Conservation (phyloP, 2,888 invertebrate species). For the Dione vanillae region DNA sequence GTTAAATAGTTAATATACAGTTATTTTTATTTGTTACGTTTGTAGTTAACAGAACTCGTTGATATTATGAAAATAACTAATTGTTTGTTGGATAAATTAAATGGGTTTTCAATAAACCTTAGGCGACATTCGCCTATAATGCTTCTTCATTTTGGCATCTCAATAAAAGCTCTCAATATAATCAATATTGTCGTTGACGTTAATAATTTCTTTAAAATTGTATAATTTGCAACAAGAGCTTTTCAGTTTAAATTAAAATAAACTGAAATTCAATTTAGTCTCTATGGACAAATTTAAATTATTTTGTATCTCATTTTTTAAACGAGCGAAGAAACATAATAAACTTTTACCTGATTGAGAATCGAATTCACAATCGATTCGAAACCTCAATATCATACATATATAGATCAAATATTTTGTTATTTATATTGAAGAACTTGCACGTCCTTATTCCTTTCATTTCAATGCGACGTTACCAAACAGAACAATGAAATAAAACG, state of each 20-base stretch:
- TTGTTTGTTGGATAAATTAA: not conserved
- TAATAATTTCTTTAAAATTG: conserved; percentile 2
- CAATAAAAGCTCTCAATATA: not conserved
- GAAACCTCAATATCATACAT: no score
- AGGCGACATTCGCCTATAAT: not conserved
- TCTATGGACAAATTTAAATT: not conserved
- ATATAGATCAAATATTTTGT: no score
- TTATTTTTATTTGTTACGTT: no score
- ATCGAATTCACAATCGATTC: no score
- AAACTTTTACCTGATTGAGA: no score
- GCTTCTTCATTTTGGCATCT: not conserved
- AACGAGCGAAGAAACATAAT: no score
- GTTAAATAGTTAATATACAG: no score
- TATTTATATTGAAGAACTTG: no score
- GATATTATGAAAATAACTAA: no score
- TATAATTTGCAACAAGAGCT: conserved; percentile 1
- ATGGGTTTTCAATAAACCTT: not conserved
- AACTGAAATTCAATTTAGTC: not conserved
- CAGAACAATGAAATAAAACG: conserved; percentile 17
- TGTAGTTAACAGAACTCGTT: no score
- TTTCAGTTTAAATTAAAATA: not conserved
- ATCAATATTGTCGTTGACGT: not conserved
- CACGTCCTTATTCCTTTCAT: not conserved
- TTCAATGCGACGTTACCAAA: conserved; percentile 2
- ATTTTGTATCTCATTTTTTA: no score